A percentile compares a stretch with the other conserved stretches of the same genome.
Evolutionary conservation across 2,113 vertebrate species (phyloP).

Genomic region (Strix uralensis): DNA sequence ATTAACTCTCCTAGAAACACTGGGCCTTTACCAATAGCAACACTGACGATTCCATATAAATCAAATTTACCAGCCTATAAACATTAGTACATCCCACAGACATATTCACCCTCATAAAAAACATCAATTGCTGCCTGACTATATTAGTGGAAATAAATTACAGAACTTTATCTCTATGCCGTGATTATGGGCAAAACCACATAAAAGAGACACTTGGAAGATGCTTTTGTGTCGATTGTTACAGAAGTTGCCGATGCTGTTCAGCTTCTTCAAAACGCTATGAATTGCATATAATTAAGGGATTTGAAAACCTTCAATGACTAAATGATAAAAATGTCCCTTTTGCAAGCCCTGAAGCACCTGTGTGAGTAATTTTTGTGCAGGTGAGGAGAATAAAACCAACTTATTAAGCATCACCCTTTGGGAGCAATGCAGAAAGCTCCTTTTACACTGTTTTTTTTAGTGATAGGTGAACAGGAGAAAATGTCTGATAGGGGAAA

Average conservation of each 20-base stretch:
- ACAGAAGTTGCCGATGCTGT: neutral
- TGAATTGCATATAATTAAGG: neutral
- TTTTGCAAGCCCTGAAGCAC: neutral
- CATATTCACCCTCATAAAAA: conserved; percentile 29
- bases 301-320: neutral
- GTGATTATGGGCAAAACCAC: neutral
- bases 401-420: neutral
- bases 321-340: neutral
- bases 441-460: neutral
- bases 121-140: conserved; percentile 6
- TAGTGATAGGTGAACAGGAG: neutral
- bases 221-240: neutral
- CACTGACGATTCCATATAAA: neutral
- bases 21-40: neutral
- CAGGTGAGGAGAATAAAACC: neutral
- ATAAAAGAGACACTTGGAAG: conserved; percentile 31
- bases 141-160: conserved; percentile 41
- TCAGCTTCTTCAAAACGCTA: neutral
- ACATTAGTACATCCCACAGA: neutral
- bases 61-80: conserved; percentile 46
- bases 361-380: neutral
- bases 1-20: neutral
- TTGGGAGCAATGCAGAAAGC: neutral
- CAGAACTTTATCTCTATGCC: conserved; percentile 21
- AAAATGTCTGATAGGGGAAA: neutral